A percentile compares a stretch with the other conserved stretches of the same genome.
Evolutionary conservation across 1,140 invertebrate genomes (phyloP).

Genomic region (Penaeus japonicus): DNA sequence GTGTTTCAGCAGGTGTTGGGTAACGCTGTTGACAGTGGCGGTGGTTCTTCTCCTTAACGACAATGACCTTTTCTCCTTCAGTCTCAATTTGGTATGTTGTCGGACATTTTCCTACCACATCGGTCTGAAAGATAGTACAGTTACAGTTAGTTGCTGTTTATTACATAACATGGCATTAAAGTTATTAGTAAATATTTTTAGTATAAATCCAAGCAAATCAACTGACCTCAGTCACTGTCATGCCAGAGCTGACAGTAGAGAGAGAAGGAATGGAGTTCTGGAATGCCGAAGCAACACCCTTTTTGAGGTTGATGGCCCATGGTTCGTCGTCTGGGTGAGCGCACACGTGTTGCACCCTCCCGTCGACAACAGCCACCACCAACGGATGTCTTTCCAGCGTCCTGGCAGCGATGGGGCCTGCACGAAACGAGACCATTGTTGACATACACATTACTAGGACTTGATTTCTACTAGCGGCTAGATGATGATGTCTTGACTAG

Average conservation of each 20-base stretch:
- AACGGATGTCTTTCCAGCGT: conserved; percentile 4
- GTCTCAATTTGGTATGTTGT: conserved; percentile 9
- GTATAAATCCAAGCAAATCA: too few species aligned
- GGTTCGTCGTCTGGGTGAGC: neutral
- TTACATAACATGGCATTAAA: neutral
- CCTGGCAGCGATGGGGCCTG: neutral
- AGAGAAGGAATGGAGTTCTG: conserved; percentile 17
- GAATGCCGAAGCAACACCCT: conserved; percentile 25
- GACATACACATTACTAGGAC: neutral
- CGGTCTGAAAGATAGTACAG: conserved; percentile 14
- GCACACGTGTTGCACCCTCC: conserved; percentile 2
- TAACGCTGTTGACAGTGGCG: conserved; percentile 26
- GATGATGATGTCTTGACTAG: too few species aligned
- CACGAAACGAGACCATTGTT: neutral
- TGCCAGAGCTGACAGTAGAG: conserved; percentile 8
- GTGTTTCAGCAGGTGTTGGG: neutral
- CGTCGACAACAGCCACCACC: conserved; percentile 13
- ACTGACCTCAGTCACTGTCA: conserved; percentile 12
- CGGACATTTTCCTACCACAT: conserved; percentile 30
- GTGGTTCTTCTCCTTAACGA: conserved; percentile 34
- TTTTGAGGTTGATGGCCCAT: conserved; percentile 26
- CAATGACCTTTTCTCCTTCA: conserved; percentile 1
- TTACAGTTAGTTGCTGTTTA: neutral
- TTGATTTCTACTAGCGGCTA: neutral
- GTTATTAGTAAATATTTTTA: neutral